A percentile compares a stretch with the other conserved stretches of the same genome.
phyloP scores from a whole-genome alignment of 2,888 invertebrate species.

The Lasioglossum pauxillum region DNA sequence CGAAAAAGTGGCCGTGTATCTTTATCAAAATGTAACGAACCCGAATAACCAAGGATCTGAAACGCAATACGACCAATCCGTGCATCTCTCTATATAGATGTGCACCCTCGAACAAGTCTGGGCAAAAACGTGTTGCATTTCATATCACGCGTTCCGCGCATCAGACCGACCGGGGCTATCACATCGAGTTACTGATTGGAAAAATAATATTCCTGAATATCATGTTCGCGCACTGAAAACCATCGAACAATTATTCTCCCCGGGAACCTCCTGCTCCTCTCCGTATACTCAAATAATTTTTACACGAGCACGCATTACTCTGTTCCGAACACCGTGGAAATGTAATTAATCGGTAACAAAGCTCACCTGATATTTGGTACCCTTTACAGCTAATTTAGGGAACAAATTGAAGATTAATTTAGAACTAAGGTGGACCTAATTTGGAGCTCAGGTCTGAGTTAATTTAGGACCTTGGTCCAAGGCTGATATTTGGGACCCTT shows the following conservation, averaged over 20 bases:
- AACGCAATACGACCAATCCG: neutral
- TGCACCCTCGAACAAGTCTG: neutral
- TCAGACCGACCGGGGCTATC: neutral
- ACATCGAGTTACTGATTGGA: conserved; percentile 12
- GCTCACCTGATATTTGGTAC: neutral
- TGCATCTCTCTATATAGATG: neutral
- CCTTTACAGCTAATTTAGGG: too few species aligned
- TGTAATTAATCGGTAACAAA: neutral
- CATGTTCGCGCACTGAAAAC: neutral
- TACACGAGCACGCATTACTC: neutral
- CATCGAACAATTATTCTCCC: neutral
- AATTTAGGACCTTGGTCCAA: too few species aligned
- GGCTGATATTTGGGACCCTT: too few species aligned
- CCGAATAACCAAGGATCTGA: neutral
- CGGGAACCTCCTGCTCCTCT: neutral
- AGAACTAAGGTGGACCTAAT: too few species aligned
- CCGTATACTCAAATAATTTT: neutral
- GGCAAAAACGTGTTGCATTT: neutral
- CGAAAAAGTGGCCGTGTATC: neutral
- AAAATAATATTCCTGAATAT: conserved; percentile 15
- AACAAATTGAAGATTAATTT: neutral
- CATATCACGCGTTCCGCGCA: neutral
- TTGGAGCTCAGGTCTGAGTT: too few species aligned
- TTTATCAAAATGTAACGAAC: neutral
- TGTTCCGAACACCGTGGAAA: neutral